Conservation (phyloP, 2,113 vertebrate species). For the Neolamprologus fasciatus region DNA sequence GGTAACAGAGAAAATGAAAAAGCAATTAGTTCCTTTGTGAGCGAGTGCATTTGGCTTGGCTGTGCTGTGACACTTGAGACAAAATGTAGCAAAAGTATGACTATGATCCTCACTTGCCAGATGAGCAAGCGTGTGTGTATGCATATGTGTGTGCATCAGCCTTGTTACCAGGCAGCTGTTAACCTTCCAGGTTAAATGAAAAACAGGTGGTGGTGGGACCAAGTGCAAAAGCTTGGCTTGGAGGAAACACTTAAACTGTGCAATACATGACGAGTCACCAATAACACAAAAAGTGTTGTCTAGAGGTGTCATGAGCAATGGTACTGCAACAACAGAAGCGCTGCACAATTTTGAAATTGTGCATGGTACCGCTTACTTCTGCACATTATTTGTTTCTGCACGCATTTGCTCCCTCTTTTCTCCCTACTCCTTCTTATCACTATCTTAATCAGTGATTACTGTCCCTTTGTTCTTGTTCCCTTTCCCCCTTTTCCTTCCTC, state of each 20-base stretch:
- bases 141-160: not conserved
- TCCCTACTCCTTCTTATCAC: not conserved
- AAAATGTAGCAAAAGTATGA: not conserved
- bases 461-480: slow-evolving; percentile 14
- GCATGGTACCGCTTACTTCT: not conserved
- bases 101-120: not conserved
- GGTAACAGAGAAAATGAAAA: slow-evolving; percentile 13
- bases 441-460: slow-evolving; percentile 1
- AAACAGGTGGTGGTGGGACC: slow-evolving; percentile 46
- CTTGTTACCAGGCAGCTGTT: slow-evolving; percentile 37
- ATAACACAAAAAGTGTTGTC: not conserved
- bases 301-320: not conserved
- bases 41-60: not conserved
- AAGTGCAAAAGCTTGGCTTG: not conserved
- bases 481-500: not conserved
- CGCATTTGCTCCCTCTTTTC: not conserved
- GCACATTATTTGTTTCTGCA: not conserved
- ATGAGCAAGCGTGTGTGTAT: not conserved
- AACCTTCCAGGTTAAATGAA: slow-evolving; percentile 49
- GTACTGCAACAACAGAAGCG: not conserved
- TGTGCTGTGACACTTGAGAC: slow-evolving; percentile 4
- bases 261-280: slow-evolving; percentile 40
- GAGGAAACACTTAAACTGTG: not conserved
- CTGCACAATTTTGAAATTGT: not conserved
- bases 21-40: slow-evolving; percentile 3